These are phyloP conservation scores for Sminthurides aquaticus DNA, from an alignment of 2,888 invertebrate species.

Conservation along the genomic window DNA sequence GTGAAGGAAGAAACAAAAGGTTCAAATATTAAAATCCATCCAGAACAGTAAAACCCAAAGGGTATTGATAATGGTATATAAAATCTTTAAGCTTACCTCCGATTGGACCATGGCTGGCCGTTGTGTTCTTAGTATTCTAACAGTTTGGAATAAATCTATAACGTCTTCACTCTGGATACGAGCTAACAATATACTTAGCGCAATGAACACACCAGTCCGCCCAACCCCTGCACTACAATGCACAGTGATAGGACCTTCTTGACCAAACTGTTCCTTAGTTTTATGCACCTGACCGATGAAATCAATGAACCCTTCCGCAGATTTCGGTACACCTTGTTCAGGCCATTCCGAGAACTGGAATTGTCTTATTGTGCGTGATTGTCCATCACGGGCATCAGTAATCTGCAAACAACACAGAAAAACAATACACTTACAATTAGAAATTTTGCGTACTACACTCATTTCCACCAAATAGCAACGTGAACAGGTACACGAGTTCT, in stretches of 20 bases:
- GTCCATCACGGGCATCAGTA: constrained; percentile 94
- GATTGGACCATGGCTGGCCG: constrained; percentile 99
- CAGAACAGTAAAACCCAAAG: not conserved
- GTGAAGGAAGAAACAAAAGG: constrained; percentile 38
- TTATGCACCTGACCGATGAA: constrained; percentile 99
- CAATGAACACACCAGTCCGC: constrained; percentile 96
- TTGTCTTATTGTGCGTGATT: constrained; percentile 88
- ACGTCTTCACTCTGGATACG: constrained; percentile 98
- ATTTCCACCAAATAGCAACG: too few relatives aligned
- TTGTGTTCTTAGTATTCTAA: constrained; percentile 94
- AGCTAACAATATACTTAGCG: constrained; percentile 93
- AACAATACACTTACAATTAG: not conserved
- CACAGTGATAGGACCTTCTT: constrained; percentile 97
- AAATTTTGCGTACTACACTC: too few relatives aligned
- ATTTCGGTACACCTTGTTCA: constrained; percentile 93
- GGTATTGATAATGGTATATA: constrained; percentile 1
- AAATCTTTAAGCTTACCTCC: constrained; percentile 60
- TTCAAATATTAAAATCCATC: not conserved
- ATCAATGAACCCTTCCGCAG: constrained; percentile 97
- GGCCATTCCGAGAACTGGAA: constrained; percentile 97
- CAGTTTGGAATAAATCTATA: constrained; percentile 98
- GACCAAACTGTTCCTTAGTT: constrained; percentile 99
- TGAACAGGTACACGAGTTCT: too few relatives aligned
- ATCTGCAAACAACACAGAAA: constrained; percentile 49
- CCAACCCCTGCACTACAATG: constrained; percentile 98